Conservation (phyloP, 2,888 invertebrate genomes). For the Helicoverpa assulta region DNA sequence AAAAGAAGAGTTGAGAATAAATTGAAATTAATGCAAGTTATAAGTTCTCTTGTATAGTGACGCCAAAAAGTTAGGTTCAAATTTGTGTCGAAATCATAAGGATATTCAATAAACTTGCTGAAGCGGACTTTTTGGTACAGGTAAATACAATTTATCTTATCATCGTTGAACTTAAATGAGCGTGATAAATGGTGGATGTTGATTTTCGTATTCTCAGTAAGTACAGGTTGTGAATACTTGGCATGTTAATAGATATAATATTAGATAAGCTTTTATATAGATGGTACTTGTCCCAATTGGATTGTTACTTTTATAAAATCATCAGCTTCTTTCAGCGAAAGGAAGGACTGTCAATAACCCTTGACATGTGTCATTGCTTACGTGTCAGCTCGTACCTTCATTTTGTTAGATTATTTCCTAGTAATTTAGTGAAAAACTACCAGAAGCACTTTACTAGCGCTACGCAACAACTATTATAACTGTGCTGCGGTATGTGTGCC, state of each 20-base stretch:
- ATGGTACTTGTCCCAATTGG: slow-evolving; percentile 14
- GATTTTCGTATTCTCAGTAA: slow-evolving; percentile 19
- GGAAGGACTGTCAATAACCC: slow-evolving; percentile 88
- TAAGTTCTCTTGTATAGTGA: slow-evolving; percentile 32
- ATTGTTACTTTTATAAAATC: slow-evolving; percentile 28
- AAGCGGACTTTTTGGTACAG: slow-evolving; percentile 40
- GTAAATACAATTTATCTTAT: slow-evolving; percentile 57
- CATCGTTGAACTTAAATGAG: slow-evolving; percentile 33
- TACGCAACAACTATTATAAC: slow-evolving; percentile 6
- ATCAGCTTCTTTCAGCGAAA: slow-evolving; percentile 60
- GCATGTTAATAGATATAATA: slow-evolving; percentile 5
- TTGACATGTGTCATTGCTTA: slow-evolving; percentile 91
- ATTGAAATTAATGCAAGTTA: slow-evolving; percentile 28
- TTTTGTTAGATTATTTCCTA: slow-evolving; percentile 71
- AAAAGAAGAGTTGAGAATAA: slow-evolving; percentile 52
- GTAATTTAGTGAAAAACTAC: slow-evolving; percentile 52
- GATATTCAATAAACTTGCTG: slow-evolving; percentile 21
- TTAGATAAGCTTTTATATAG: not conserved
- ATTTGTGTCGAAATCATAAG: slow-evolving; percentile 27
- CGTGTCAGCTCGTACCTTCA: slow-evolving; percentile 84
- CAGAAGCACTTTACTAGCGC: slow-evolving; percentile 27
- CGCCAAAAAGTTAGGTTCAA: slow-evolving; percentile 19
- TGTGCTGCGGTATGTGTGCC: slow-evolving; percentile 37
- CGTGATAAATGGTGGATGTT: slow-evolving; percentile 45
- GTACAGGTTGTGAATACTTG: slow-evolving; percentile 17